phyloP scores from a whole-genome alignment of 2,113 vertebrate genomes.

The Lichenostomus cassidix region DNA sequence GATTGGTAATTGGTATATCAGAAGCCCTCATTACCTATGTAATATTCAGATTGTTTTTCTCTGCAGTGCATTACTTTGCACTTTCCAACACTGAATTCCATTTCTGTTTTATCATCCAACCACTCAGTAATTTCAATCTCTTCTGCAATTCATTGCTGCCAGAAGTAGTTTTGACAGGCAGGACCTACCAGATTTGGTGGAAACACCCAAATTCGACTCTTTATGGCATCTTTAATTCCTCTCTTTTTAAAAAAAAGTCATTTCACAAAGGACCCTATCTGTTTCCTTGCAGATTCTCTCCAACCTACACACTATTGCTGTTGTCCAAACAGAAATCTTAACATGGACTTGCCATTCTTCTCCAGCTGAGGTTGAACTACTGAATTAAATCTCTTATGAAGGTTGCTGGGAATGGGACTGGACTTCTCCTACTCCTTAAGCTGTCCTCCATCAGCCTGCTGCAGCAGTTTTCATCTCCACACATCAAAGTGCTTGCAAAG shows the following conservation, averaged over 20 bases:
- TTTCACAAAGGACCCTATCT: background rate
- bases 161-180: background rate
- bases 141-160: background rate
- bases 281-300: background rate
- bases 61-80: background rate
- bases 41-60: background rate
- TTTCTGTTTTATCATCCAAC: background rate
- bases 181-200: background rate
- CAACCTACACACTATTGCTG: background rate
- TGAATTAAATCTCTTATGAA: background rate
- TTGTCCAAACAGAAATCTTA: background rate
- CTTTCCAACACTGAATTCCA: background rate
- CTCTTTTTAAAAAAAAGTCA: background rate
- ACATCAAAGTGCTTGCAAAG: constrained; percentile 30
- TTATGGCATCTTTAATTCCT: background rate
- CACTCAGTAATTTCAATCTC: background rate
- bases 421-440: background rate
- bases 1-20: background rate
- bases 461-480: constrained; percentile 11
- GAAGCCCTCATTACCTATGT: background rate
- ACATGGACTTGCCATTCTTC: background rate
- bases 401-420: background rate
- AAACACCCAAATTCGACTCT: background rate
- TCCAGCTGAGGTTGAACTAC: background rate
- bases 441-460: background rate